A percentile compares a stretch with the other conserved stretches of the same genome.
These are phyloP conservation scores for Hyles lineata DNA, from an alignment of 2,888 invertebrate species.

Conservation along the genomic window DNA sequence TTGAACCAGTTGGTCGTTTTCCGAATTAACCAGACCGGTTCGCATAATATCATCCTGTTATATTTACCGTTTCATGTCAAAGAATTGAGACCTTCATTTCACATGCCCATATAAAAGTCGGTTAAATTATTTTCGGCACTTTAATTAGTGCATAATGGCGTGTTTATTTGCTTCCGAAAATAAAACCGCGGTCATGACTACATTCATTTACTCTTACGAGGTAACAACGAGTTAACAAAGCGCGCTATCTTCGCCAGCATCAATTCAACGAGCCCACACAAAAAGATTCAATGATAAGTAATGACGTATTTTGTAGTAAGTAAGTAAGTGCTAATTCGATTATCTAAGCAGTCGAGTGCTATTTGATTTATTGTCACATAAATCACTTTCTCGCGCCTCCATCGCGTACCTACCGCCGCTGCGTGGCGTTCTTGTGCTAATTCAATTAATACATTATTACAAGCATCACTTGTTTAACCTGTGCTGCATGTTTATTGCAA, in stretches of 20 bases:
- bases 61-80: slow-evolving; percentile 72
- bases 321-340: slow-evolving; percentile 41
- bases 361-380: slow-evolving; percentile 54
- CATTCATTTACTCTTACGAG: neutral
- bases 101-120: slow-evolving; percentile 47
- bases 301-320: slow-evolving; percentile 37
- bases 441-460: slow-evolving; percentile 52
- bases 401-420: slow-evolving; percentile 32
- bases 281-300: slow-evolving; percentile 31
- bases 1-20: slow-evolving; percentile 53
- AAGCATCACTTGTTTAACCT: slow-evolving; percentile 39
- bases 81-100: slow-evolving; percentile 54
- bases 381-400: slow-evolving; percentile 51
- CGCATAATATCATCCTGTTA: slow-evolving; percentile 67
- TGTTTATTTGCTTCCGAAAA: neutral
- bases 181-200: neutral
- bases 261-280: neutral
- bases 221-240: neutral
- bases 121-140: slow-evolving; percentile 11
- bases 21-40: slow-evolving; percentile 71
- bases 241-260: too few species aligned
- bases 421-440: slow-evolving; percentile 50
- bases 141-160: slow-evolving; percentile 42
- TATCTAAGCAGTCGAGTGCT: slow-evolving; percentile 44
- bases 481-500: slow-evolving; percentile 13